Conservation (phyloP, 2,113 vertebrate species). For the Xyrauchen texanus region DNA sequence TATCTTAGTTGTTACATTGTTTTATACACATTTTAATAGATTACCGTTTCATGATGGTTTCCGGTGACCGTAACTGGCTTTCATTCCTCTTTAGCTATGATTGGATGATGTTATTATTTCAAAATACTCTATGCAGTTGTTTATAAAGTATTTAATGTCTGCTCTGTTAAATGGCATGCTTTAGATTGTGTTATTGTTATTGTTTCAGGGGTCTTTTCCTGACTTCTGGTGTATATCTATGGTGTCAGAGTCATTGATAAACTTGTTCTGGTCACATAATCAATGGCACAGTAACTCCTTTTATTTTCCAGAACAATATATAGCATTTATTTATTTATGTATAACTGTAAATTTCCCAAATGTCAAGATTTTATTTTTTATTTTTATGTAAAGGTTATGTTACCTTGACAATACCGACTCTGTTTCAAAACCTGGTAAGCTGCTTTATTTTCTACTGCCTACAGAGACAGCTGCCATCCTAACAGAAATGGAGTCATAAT, state of each 20-base stretch:
- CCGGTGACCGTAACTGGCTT: background rate
- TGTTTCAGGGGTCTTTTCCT: constrained; percentile 31
- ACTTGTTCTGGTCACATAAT: constrained; percentile 52
- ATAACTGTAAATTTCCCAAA: too few species aligned
- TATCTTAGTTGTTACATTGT: background rate
- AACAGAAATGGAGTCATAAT: too few species aligned
- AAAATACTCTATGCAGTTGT: constrained; percentile 2
- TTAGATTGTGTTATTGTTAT: constrained; percentile 10
- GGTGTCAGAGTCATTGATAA: constrained; percentile 50
- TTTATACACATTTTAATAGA: constrained; percentile 6
- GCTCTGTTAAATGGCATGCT: constrained; percentile 42
- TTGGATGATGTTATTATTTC: background rate
- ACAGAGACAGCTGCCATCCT: too few species aligned
- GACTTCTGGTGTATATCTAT: constrained; percentile 44
- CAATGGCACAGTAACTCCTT: constrained; percentile 66
- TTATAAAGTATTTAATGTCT: constrained; percentile 3
- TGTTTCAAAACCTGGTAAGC: background rate
- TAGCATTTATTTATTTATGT: too few species aligned
- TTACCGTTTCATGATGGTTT: background rate
- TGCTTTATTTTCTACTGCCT: too few species aligned
- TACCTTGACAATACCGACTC: too few species aligned
- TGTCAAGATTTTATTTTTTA: too few species aligned
- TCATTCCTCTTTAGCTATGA: background rate
- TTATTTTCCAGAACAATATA: constrained; percentile 2
- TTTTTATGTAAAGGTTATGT: too few species aligned